Evolutionary conservation across 2,113 vertebrate genomes (phyloP).

Genomic region (Porphyrio hochstetteri): DNA sequence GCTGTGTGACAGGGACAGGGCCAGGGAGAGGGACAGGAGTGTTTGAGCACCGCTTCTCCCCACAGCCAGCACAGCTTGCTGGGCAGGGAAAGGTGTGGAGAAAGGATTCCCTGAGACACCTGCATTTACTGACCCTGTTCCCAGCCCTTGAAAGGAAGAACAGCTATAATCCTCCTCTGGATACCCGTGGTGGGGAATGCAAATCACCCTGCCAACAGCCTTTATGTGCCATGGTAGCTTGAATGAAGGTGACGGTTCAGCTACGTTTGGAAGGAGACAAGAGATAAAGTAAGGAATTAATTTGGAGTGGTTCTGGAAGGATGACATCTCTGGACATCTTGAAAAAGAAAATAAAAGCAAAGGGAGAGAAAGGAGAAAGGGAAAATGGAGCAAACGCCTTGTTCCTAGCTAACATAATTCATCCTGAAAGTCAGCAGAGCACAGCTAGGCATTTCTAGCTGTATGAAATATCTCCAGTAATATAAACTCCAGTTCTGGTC

Average conservation of each 20-base stretch:
- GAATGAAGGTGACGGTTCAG: not conserved
- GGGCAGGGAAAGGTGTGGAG: not conserved
- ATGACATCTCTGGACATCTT: not conserved
- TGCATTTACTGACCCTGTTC: not conserved
- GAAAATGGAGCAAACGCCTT: not conserved
- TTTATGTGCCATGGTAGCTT: fast-evolving
- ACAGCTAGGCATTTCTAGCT: not conserved
- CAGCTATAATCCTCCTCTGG: not conserved
- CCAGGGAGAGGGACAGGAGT: not conserved
- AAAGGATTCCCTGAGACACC: fast-evolving
- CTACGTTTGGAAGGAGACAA: fast-evolving
- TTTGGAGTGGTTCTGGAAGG: not conserved
- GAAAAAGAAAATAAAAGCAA: not conserved
- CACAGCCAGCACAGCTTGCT: not conserved
- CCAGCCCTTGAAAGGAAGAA: not conserved
- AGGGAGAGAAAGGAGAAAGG: not conserved
- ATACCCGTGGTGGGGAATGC: not conserved
- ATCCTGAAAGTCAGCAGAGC: fast-evolving
- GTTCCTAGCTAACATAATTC: not conserved
- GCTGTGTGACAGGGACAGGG: fast-evolving
- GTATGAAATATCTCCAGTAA: not conserved
- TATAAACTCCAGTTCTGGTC: not conserved
- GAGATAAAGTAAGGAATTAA: not conserved
- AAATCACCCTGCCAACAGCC: fast-evolving
- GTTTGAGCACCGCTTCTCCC: not conserved